These are phyloP conservation scores for Silvanus unidentatus DNA, from an alignment of 2,888 invertebrate species.

Conservation along the genomic window DNA sequence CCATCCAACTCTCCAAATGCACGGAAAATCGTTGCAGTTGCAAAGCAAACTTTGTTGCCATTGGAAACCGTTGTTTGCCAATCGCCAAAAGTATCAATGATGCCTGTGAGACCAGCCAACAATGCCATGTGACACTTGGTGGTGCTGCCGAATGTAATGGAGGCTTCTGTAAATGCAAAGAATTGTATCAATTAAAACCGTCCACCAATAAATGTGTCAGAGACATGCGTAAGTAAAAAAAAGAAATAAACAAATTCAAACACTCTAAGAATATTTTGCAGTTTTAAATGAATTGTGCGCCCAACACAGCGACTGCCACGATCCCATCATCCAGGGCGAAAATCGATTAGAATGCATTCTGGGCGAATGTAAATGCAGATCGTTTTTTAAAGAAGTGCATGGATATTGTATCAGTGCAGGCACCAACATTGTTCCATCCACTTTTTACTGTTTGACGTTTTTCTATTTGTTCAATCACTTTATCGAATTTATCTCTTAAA, in stretches of 20 bases:
- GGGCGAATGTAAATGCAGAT: constrained; percentile 28
- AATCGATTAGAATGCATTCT: constrained; percentile 26
- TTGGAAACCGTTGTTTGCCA: constrained; percentile 26
- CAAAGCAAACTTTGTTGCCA: constrained; percentile 22
- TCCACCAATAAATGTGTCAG: constrained; percentile 27
- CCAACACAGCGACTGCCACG: constrained; percentile 24
- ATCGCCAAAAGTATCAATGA: constrained; percentile 23
- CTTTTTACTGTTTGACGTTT: too few relatives aligned
- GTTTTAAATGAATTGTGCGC: not conserved
- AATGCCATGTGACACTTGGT: constrained; percentile 30
- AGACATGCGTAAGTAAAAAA: constrained; percentile 28
- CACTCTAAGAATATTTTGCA: not conserved
- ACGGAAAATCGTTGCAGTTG: constrained; percentile 28
- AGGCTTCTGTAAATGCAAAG: constrained; percentile 31
- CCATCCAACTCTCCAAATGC: constrained; percentile 25
- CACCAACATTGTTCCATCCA: not conserved
- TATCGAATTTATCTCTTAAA: too few relatives aligned
- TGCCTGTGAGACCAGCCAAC: constrained; percentile 29
- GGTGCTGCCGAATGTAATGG: constrained; percentile 25
- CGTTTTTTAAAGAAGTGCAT: constrained; percentile 21
- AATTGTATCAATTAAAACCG: constrained; percentile 28
- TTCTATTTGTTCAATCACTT: too few relatives aligned
- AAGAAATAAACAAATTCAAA: not conserved
- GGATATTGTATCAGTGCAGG: constrained; percentile 27
- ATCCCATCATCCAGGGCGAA: constrained; percentile 16